Evolutionary conservation across 2,113 vertebrate genomes (phyloP), one percentile per base, ranked within the genome.

Genomic region (Triplophysa dalaica): DNA sequence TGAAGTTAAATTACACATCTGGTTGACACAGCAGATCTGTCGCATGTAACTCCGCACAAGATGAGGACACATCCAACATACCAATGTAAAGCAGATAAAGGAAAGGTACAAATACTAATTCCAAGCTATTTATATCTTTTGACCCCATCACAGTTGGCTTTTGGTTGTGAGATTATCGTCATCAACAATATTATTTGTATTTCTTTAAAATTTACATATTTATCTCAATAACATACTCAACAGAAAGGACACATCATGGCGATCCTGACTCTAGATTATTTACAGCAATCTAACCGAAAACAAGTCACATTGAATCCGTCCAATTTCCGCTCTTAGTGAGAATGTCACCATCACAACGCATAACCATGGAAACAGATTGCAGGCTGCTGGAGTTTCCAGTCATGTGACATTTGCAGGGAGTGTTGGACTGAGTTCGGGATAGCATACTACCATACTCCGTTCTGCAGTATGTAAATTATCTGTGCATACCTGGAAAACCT

Each of bases 201-300:
- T 82, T 78, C 17, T 87, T 41, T 87, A 83, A 81, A 88, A 89
- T 91, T 68, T 89, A 91, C 90, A 91, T 90, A 86, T 85, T 90
- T 21, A 86, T 89, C 86, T 92, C 45, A 85, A 87, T 88, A 92
- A 92, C 90, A 90, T 90, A 92, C 88, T 89, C 75, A 90, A 92
- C 87, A 89, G 87, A 92, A 92, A 91, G 82, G 88, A 92, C 91
- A 92, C 91, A 87, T 85, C 86, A 91, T 90, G 88, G 88, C 84
- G 85, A 87, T 80, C 75, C 89, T 85, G 83, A 90, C 86, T 90
- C 74, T 84, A 81, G 80, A 86, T 54, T 92, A 92, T 93, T 89
- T 92, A 94, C 92, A 93, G 75, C 88, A 26, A 89, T 87, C 87
- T 89, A 92, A 89, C 77, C 76, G 83, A 93, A 87, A 90, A 88